Conservation (phyloP, 1,140 invertebrate genomes). For the Phocides pigmalion region DNA sequence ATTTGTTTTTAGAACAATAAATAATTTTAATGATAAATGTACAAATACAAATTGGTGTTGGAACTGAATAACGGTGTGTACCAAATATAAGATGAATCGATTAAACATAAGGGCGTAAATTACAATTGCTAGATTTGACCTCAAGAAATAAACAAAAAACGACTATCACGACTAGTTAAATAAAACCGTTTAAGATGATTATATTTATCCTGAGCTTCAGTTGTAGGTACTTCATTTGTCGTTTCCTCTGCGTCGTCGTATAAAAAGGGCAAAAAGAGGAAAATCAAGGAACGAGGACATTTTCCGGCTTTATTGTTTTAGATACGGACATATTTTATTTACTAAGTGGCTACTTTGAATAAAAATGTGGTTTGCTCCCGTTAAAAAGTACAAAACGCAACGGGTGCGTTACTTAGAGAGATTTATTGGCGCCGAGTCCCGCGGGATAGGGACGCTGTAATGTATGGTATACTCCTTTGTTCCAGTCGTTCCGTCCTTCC, state of each 20-base stretch:
- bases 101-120: too few relatives aligned
- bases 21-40: too few relatives aligned
- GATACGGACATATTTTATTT: conserved; percentile 77
- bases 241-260: conserved; percentile 30
- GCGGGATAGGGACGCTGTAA: conserved; percentile 7
- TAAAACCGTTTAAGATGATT: not conserved
- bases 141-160: too few relatives aligned
- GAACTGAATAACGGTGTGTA: too few relatives aligned
- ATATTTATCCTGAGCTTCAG: conserved; percentile 15
- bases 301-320: conserved; percentile 68
- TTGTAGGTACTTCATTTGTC: conserved; percentile 50
- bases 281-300: conserved; percentile 56
- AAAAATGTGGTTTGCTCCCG: conserved; percentile 72
- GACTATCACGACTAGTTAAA: too few relatives aligned
- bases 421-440: conserved; percentile 42
- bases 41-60: too few relatives aligned
- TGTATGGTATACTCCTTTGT: conserved; percentile 14
- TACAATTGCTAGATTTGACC: too few relatives aligned
- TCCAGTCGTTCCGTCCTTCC: conserved; percentile 6
- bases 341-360: conserved; percentile 79
- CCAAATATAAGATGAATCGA: too few relatives aligned
- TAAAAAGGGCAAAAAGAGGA: conserved; percentile 59
- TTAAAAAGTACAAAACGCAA: conserved; percentile 72
- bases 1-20: too few relatives aligned
- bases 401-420: conserved; percentile 38